Base-by-base conservation (phyloP, 23 tunicate species). In the Halocynthia roretzi region DNA sequence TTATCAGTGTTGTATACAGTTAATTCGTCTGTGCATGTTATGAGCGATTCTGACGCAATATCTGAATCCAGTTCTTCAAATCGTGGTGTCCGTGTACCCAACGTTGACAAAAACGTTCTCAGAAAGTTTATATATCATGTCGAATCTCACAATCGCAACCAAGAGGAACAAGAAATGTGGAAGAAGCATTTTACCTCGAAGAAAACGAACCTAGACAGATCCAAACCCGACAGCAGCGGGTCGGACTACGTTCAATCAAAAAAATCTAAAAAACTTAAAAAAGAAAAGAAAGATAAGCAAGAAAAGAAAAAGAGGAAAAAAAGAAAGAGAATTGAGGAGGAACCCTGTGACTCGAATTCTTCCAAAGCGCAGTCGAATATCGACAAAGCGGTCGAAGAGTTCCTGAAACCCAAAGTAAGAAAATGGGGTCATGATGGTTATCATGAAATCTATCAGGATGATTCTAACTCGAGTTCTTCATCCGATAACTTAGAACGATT, bases 351-450 rank as follows among this genome's bases (percentile, higher is more conserved):
- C 7, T 51, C 8, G 7, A 53, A 8, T 10, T n/a, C n/a, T n/a
- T 53, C 62, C 53, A 19, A 51, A 51, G 22, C 55, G 6, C 10
- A 52, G 15, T 19, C 66, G 53, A 53, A 73, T 54, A 51, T 12
- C 9, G 54, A 71, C n/a, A 71, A 71, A 19, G 8, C 54, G 20
- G 15, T 70, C 54, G 10, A 7, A 40, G 75, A 70, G 75, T 52
- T 11, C 17, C 49, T 70, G 8, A n/a, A 21, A 52, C 8, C 19
- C 44, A 18, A 15, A 73, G 22, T 7, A 63, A 63, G 20, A 19
- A 19, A 74, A 74, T 74, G 78, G 78, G 78, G 78, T 7, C 78
- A 74, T 54, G 78, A 74, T n/a, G 78, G 78, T 0, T 74, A 8
- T 50, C 78, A 74, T 10, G 78, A 74, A 56, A 22, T 74, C 0